phyloP scores from a whole-genome alignment of 2,888 invertebrate species.

The Andrena chrysosceles region DNA sequence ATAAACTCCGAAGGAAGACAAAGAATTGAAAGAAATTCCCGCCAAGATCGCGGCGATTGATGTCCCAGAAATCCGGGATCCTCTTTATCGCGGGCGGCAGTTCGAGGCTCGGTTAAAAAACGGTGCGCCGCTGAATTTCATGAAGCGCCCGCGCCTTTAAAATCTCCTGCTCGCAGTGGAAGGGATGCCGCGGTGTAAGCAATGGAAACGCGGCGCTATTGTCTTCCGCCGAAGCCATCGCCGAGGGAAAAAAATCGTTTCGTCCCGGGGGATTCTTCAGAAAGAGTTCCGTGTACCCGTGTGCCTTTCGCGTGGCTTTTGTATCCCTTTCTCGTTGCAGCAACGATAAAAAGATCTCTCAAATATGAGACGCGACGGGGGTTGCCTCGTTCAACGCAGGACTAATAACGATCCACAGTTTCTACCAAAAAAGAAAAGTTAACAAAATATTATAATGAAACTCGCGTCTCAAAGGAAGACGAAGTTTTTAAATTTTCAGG shows the following conservation, averaged over 20 bases:
- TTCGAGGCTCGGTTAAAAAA: slow-evolving; percentile 9
- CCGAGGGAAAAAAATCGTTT: slow-evolving; percentile 48
- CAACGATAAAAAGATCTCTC: not conserved
- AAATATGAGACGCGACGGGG: not conserved
- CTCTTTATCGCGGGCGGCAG: not conserved
- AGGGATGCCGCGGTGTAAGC: slow-evolving; percentile 43
- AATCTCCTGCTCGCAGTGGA: slow-evolving; percentile 35
- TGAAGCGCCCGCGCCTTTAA: slow-evolving; percentile 41
- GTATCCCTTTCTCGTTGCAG: not conserved
- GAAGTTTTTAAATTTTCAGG: no score
- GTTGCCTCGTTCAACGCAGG: not conserved
- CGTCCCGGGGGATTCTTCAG: slow-evolving; percentile 31
- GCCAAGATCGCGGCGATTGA: slow-evolving; percentile 42
- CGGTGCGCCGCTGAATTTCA: slow-evolving; percentile 35
- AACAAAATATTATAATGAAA: not conserved
- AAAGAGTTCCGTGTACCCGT: slow-evolving; percentile 28
- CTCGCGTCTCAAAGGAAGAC: not conserved
- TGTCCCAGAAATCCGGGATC: slow-evolving; percentile 35
- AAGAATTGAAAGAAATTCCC: slow-evolving; percentile 4
- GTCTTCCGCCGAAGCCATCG: slow-evolving; percentile 43
- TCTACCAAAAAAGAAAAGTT: not conserved
- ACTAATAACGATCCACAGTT: not conserved
- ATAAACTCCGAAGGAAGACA: not conserved
- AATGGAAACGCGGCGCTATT: slow-evolving; percentile 59
- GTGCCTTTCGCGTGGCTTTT: slow-evolving; percentile 18